Percentiles rank a stretch among this genome's conserved stretches.
phyloP scores from a whole-genome alignment of 2,113 vertebrate species.

The Stegostoma tigrinum region DNA sequence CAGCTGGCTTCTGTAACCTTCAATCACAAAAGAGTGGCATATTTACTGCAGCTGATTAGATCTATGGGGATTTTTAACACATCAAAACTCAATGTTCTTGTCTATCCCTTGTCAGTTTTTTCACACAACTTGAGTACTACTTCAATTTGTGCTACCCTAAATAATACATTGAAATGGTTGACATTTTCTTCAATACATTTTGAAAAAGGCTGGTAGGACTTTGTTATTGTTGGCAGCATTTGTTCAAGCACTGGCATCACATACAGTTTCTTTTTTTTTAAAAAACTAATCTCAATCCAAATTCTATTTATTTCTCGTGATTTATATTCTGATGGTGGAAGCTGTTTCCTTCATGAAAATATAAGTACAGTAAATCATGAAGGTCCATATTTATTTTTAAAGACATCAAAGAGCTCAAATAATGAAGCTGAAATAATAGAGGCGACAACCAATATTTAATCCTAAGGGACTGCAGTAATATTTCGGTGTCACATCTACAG shows the following conservation, averaged over 20 bases:
- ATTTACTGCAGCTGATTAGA: constrained; percentile 7
- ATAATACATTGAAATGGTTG: not conserved
- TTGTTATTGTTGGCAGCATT: too few species aligned
- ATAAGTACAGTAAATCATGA: not conserved
- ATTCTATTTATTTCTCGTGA: not conserved
- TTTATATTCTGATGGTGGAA: too few species aligned
- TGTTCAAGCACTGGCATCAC: not conserved
- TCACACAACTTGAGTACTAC: not conserved
- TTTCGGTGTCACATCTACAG: not conserved
- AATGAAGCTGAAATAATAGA: not conserved
- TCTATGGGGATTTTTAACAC: constrained; percentile 11
- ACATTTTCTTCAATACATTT: not conserved
- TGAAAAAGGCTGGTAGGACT: not conserved
- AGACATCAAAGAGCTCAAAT: not conserved
- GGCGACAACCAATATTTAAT: not conserved
- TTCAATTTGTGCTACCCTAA: not conserved
- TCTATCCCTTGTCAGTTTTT: not conserved
- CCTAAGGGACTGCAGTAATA: not conserved
- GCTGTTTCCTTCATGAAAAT: not conserved
- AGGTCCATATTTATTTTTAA: too few species aligned
- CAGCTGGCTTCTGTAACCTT: constrained; percentile 19
- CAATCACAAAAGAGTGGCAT: not conserved
- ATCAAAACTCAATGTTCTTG: constrained; percentile 13
- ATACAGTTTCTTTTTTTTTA: not conserved
- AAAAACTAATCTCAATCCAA: not conserved